Evolutionary conservation across 2,113 vertebrate species (phyloP).

Genomic region (Microtus pennsylvanicus): DNA sequence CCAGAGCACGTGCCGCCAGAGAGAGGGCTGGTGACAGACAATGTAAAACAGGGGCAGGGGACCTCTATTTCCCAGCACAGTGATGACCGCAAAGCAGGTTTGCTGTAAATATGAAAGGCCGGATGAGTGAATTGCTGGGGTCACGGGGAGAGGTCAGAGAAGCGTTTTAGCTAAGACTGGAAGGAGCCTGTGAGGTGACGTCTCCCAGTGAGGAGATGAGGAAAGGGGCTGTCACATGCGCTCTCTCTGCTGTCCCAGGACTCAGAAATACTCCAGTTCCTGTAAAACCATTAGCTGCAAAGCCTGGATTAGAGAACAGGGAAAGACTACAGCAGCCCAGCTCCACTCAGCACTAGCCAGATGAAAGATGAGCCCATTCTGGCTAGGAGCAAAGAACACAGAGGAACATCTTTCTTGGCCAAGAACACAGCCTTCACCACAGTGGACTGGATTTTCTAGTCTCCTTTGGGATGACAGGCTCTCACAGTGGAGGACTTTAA

Average conservation of each 20-base stretch:
- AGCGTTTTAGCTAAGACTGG: not conserved
- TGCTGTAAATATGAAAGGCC: not conserved
- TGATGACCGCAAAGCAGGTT: not conserved
- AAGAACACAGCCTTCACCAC: not conserved
- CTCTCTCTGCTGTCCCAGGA: not conserved
- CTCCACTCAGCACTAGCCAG: not conserved
- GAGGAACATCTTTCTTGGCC: not conserved
- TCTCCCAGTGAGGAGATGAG: not conserved
- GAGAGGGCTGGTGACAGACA: not conserved
- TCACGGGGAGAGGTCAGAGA: not conserved
- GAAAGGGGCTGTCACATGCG: not conserved
- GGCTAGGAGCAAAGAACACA: not conserved
- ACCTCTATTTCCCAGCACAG: not conserved
- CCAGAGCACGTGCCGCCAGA: not conserved
- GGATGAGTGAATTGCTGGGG: not conserved
- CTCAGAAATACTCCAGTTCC: conserved; percentile 25
- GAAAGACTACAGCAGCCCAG: not conserved
- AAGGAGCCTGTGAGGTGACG: not conserved
- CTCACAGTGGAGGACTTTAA: not conserved
- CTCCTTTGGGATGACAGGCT: not conserved
- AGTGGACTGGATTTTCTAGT: not conserved
- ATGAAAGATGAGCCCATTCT: not conserved
- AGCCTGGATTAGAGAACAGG: not conserved
- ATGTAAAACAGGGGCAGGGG: not conserved
- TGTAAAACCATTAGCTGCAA: conserved; percentile 44